A percentile compares a stretch with the other conserved stretches of the same genome.
These are phyloP conservation scores for Euschistus heros DNA, from an alignment of 1,140 invertebrate species.

Conservation along the genomic window DNA sequence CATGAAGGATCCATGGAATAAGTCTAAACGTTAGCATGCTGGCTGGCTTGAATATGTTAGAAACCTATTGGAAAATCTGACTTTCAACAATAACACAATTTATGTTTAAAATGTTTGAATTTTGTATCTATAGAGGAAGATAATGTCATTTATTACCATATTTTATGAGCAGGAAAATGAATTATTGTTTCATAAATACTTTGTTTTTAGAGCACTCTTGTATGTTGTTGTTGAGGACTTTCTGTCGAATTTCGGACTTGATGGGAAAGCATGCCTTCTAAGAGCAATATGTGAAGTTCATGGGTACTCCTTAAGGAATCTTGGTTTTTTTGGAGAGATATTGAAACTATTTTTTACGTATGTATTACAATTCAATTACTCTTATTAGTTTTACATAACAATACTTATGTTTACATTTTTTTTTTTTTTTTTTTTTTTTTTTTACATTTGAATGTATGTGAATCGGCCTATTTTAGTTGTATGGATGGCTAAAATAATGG, in stretches of 20 bases:
- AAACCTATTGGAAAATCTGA: too few relatives aligned
- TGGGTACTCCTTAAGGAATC: conserved; percentile 56
- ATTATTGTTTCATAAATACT: not conserved
- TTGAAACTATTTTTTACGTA: conserved; percentile 70
- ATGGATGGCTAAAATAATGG: too few relatives aligned
- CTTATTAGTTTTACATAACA: too few relatives aligned
- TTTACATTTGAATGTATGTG: too few relatives aligned
- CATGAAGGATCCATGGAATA: too few relatives aligned
- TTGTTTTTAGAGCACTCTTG: conserved; percentile 47
- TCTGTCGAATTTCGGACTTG: conserved; percentile 59
- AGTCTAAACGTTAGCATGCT: too few relatives aligned
- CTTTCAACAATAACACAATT: too few relatives aligned
- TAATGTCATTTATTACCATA: not conserved
- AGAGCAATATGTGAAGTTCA: conserved; percentile 77
- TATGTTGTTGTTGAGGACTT: conserved; percentile 66
- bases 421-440: too few relatives aligned
- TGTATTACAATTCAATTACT: conserved; percentile 34
- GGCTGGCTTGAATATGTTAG: too few relatives aligned
- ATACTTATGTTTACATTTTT: too few relatives aligned
- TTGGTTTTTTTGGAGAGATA: conserved; percentile 66
- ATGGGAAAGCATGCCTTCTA: conserved; percentile 68
- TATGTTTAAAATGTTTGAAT: not conserved
- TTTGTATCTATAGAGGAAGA: not conserved
- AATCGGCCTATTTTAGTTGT: too few relatives aligned
- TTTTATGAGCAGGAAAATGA: not conserved